A percentile compares a stretch with the other conserved stretches of the same genome.
Evolutionary conservation across 2,888 invertebrate species (phyloP).

Genomic region (Arge pagana): DNA sequence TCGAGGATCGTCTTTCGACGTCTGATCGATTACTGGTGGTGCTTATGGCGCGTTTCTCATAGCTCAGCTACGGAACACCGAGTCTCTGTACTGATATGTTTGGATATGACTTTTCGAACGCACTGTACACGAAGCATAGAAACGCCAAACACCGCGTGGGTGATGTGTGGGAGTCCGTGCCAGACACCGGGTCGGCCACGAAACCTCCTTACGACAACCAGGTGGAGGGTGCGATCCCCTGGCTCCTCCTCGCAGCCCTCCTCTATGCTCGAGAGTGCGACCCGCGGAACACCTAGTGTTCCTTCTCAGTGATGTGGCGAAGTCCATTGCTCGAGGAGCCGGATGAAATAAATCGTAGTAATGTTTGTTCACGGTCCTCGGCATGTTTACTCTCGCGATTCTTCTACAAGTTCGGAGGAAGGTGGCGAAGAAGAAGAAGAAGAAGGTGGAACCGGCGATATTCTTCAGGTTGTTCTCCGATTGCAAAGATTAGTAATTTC

Average conservation of each 20-base stretch:
- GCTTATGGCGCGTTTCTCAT: too few relatives aligned
- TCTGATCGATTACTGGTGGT: too few relatives aligned
- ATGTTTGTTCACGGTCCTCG: conserved; percentile 54
- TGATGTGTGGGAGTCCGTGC: conserved; percentile 20
- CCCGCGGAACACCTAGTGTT: conserved; percentile 17
- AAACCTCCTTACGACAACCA: conserved; percentile 10
- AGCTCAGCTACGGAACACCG: too few relatives aligned
- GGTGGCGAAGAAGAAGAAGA: conserved; percentile 50
- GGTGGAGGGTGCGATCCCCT: conserved; percentile 11
- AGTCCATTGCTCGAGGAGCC: conserved; percentile 12
- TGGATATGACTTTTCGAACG: conserved; percentile 15
- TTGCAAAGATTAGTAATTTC: too few relatives aligned
- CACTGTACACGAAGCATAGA: conserved; percentile 15
- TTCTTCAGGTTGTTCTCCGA: conserved; percentile 49
- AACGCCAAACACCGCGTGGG: conserved; percentile 12
- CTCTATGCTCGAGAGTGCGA: conserved; percentile 20
- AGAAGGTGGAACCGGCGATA: conserved; percentile 46
- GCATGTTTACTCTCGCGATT: conserved; percentile 27
- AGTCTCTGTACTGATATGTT: too few relatives aligned
- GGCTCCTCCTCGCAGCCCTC: conserved; percentile 10
- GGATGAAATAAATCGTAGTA: not conserved
- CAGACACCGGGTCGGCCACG: conserved; percentile 20
- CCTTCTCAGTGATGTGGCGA: conserved; percentile 20
- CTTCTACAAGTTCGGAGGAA: conserved; percentile 43
- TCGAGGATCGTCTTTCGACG: too few relatives aligned